Evolutionary conservation across 2,113 vertebrate genomes (phyloP).

Genomic region (Thinocorus orbignyianus): DNA sequence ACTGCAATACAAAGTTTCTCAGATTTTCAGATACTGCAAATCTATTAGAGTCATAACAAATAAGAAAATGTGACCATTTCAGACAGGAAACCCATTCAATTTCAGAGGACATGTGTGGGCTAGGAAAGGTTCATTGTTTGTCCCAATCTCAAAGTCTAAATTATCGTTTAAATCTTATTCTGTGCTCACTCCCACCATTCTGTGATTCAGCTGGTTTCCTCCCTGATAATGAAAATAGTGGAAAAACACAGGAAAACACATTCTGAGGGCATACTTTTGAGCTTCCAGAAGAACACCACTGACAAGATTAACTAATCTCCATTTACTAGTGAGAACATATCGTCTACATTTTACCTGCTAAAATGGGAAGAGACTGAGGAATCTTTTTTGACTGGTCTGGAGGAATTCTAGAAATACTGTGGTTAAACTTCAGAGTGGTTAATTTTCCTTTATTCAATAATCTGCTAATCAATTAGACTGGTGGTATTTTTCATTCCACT

Average conservation of each 20-base stretch:
- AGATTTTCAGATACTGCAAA: not conserved
- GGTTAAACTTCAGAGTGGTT: not conserved
- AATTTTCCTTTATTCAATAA: not conserved
- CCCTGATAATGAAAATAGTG: not conserved
- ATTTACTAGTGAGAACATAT: not conserved
- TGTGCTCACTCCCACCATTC: not conserved
- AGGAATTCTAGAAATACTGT: not conserved
- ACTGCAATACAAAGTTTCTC: not conserved
- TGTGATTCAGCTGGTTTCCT: not conserved
- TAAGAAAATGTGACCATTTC: not conserved
- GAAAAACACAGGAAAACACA: not conserved
- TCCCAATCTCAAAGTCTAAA: not conserved
- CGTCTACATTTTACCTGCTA: not conserved
- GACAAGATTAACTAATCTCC: not conserved
- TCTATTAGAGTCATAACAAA: not conserved
- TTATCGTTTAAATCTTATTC: not conserved
- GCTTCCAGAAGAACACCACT: not conserved
- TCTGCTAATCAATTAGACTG: not conserved
- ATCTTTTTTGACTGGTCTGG: not conserved
- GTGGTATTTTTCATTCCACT: not conserved
- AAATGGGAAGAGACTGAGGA: not conserved
- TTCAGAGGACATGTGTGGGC: not conserved
- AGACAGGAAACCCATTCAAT: not conserved
- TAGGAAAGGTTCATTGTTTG: not conserved
- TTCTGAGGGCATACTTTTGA: not conserved